Base-by-base conservation (phyloP, 2,113 vertebrate species). In the Muntiacus muntjak region DNA sequence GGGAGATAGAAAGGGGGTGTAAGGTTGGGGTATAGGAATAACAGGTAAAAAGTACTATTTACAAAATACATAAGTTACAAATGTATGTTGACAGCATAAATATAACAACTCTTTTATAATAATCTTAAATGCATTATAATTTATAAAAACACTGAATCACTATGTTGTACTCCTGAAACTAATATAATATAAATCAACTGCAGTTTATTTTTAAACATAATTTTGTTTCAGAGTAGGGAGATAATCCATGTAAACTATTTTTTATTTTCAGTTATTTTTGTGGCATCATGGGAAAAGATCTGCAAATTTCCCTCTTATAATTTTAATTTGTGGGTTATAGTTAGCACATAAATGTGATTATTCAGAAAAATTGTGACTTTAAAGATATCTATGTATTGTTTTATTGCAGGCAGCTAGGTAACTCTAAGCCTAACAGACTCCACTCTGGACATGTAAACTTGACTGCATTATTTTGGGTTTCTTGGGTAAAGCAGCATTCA, bases 381-480 rank as follows among this genome's bases (percentile, higher is more conserved):
- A 45, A 82, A 58, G 5, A 62, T 16, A 19, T 57, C 6, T 26
- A 4, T 23, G 28, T 60, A 3, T 25, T 79, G 16, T n/a, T 54
- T 50, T 45, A 58, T 55, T 47, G 7, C 16, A 23, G 40, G n/a
- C 10, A 30, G 7, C 15, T 50, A 57, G 7, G 0, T 25, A 54
- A 6, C 10, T 52, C 15, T 58, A 40, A 71, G 54, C 14, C 10
- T 50, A 55, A 47, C 5, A 17, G 33, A 33, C 15, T 13, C 21
- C 10, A 0, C 87, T 19, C 21, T 54, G 1, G n/a, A 28, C 10
- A 2, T 11, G 3, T 4, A n/a, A 52, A 5, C 7, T 85, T 52
- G 40, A 12, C 26, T 43, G 13, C 12, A 17, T 43, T 30, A 8
- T 25, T 93, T 17, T 45, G 58, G 7, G 5, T 79, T 78, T 71